Conservation (phyloP, 2,797 vertebrate genomes). For the Cynodonichthys magdalenae region DNA sequence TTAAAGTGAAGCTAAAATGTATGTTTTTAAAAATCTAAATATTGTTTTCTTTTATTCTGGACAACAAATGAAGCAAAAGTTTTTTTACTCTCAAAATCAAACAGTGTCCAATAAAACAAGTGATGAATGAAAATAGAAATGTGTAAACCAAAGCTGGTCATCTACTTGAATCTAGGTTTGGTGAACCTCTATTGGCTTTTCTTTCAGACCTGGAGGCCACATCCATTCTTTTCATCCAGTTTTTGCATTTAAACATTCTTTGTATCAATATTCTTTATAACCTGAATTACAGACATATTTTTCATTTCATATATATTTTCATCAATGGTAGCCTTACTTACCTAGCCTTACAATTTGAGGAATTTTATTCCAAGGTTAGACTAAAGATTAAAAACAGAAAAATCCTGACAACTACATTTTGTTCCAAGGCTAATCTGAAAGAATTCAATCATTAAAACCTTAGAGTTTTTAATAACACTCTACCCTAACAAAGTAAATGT, state of each 20-base stretch:
- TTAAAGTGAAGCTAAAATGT: too few species aligned
- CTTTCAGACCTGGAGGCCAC: background rate
- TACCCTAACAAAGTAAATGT: background rate
- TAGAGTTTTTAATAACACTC: background rate
- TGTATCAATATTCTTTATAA: background rate
- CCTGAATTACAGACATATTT: background rate
- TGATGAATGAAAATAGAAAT: too few species aligned
- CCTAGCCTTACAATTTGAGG: background rate
- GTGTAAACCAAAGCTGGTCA: too few species aligned
- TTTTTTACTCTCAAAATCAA: too few species aligned
- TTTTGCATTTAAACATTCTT: background rate
- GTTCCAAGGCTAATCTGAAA: background rate
- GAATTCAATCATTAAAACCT: background rate
- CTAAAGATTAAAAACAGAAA: too few species aligned
- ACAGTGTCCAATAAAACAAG: too few species aligned
- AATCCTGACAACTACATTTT: background rate
- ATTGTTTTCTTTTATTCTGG: background rate
- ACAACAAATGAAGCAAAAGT: background rate
- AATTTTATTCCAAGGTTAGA: background rate
- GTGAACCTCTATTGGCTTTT: background rate
- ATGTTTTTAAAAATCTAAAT: background rate
- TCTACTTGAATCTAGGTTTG: background rate
- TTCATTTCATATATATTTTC: background rate
- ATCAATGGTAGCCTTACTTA: background rate
- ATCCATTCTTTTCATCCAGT: background rate